Evolutionary conservation across 2,797 vertebrate genomes (phyloP), one percentile per base, ranked within the genome.

Genomic region (Alca torda): DNA sequence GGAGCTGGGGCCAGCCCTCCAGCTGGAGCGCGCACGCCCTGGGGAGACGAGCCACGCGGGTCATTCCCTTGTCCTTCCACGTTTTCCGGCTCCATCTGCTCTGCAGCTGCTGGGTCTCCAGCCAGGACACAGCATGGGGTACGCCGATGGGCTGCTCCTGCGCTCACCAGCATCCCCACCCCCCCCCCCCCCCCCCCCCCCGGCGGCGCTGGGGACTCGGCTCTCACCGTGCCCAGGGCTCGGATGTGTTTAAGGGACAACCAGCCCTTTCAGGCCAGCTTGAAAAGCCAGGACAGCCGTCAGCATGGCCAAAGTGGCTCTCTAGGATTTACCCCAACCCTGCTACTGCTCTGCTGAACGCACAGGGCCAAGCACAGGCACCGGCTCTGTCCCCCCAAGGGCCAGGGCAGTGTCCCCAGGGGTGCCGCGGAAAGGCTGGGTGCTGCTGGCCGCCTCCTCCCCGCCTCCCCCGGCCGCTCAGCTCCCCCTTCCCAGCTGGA

Each of bases 41-140:
- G 6, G 45, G 57, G 48, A 73, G 26, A 46, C 0, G 11, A 61
- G 46, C 1, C 0, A 3, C 6, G 11, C 0, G 0, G 43, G 20
- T 45, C 9, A 8, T 56, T 48, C 9, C 2, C 25, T 46, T 25
- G 16, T 69, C 57, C 33, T 41, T 35, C 68, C 0, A 0, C 4
- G 1, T 53, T 60, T 64, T 25, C 77, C 57, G 51, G 35, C 60
- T 43, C 70, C 48, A 13, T 33, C 41, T 26, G 75, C 69, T 51
- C 53, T 0, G 1, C 0, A 2, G 64, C 37, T 72, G 30, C 46
- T 16, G 50, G 25, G 25, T 5, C 28, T 35, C 28, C 54, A 11
- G 43, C 64, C 48, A 4, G 76, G 69, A 64, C 65, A 37, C 23
- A 2, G 37, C 39, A 3, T 35, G 3, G 50, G 59, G 46, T 9